Conservation (phyloP, 1,140 invertebrate genomes). For the Coenobita brevimanus region DNA sequence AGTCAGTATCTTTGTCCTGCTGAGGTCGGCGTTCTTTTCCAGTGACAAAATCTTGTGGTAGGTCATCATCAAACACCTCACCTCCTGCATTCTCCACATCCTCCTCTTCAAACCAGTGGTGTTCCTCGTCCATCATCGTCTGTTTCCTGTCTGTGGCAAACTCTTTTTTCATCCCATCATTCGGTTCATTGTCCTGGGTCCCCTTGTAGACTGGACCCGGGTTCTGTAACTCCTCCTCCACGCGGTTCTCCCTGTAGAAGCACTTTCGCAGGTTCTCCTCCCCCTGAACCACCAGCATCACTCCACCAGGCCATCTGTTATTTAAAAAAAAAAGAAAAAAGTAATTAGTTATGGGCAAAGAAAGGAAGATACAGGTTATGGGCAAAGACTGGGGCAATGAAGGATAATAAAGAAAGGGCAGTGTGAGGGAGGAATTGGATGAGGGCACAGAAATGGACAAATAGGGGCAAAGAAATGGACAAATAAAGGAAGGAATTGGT, state of each 20-base stretch:
- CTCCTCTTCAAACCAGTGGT: constrained; percentile 34
- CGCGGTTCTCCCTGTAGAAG: constrained; percentile 53
- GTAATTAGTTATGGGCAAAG: too few species aligned
- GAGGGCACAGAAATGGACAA: too few species aligned
- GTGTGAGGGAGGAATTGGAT: too few species aligned
- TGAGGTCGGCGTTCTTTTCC: background rate
- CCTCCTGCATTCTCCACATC: constrained; percentile 30
- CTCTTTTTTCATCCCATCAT: constrained; percentile 19
- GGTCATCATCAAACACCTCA: constrained; percentile 60
- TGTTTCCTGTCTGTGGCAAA: background rate
- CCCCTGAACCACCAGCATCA: constrained; percentile 55
- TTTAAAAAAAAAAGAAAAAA: too few species aligned
- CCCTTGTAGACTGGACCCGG: background rate
- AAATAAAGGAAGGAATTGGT: too few species aligned
- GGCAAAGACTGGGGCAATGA: too few species aligned
- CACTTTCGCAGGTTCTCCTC: constrained; percentile 64
- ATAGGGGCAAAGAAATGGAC: too few species aligned
- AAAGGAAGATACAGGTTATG: too few species aligned
- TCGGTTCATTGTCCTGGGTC: background rate
- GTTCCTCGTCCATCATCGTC: constrained; percentile 28
- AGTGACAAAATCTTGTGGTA: background rate
- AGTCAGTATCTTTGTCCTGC: too few species aligned
- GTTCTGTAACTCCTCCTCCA: constrained; percentile 42
- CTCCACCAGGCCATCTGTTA: constrained; percentile 61
- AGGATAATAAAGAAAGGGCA: too few species aligned